Conservation (phyloP, 1,140 invertebrate genomes). For the Drosophila ananassae region DNA sequence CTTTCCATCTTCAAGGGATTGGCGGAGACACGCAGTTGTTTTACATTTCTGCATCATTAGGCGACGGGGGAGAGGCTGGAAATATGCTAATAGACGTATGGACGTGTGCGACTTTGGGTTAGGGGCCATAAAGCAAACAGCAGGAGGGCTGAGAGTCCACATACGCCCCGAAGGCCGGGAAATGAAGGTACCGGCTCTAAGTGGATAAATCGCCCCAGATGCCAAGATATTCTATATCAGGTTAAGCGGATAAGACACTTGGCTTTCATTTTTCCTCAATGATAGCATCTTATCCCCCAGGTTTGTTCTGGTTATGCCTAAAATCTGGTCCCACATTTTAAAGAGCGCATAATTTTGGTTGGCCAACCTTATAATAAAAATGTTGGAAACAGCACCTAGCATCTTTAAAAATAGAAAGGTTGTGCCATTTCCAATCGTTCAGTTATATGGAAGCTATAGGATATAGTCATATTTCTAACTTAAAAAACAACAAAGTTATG, state of each 20-base stretch:
- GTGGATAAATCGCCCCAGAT: constrained; percentile 14
- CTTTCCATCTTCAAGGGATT: constrained; percentile 9
- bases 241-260: constrained; percentile 28
- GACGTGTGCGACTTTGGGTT: constrained; percentile 25
- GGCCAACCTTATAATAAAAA: too few relatives aligned
- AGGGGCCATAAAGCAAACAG: constrained; percentile 36
- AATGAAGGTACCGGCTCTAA: constrained; percentile 11
- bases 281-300: constrained; percentile 18
- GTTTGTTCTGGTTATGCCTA: background rate
- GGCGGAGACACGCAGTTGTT: constrained; percentile 34
- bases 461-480: too few relatives aligned
- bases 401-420: too few relatives aligned
- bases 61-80: constrained; percentile 14
- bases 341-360: constrained; percentile 15
- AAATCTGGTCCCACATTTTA: constrained; percentile 3
- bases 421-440: background rate
- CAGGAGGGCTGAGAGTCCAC: constrained; percentile 20
- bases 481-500: too few relatives aligned
- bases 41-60: constrained; percentile 51
- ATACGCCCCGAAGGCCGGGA: background rate
- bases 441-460: background rate
- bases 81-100: constrained; percentile 54
- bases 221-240: constrained; percentile 10
- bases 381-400: too few relatives aligned
- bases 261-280: constrained; percentile 20